Evolutionary conservation across 2,888 invertebrate species (phyloP).

Genomic region (Steinernema scapterisci): DNA sequence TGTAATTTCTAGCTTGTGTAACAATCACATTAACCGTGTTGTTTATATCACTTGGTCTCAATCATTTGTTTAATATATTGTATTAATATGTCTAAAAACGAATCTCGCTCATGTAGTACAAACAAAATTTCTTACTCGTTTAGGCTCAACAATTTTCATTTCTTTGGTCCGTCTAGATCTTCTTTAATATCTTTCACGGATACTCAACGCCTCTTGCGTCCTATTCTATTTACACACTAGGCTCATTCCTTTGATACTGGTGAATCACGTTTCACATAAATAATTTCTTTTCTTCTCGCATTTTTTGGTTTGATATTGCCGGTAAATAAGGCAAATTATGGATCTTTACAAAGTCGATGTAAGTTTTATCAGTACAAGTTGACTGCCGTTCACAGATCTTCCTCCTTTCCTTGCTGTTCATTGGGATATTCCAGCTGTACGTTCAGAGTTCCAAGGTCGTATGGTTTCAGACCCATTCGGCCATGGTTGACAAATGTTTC

Average conservation of each 20-base stretch:
- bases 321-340: too few species aligned
- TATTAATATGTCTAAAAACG: background rate
- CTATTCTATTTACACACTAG: background rate
- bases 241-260: constrained; percentile 3
- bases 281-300: background rate
- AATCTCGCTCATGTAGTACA: too few species aligned
- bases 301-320: too few species aligned
- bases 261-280: background rate
- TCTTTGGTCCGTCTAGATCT: background rate
- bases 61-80: background rate
- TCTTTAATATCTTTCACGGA: background rate
- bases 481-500: constrained; percentile 41
- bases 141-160: background rate
- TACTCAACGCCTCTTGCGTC: background rate
- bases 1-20: background rate
- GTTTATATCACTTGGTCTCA: constrained; percentile 2
- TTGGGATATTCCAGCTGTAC: constrained; percentile 42
- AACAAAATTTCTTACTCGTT: background rate
- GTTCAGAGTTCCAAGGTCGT: constrained; percentile 45
- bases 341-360: too few species aligned
- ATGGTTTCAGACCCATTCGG: constrained; percentile 39
- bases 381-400: background rate
- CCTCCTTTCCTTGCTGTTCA: constrained; percentile 33
- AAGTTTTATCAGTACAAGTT: too few species aligned
- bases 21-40: background rate